Conservation (phyloP, 2,888 invertebrate genomes). For the Minunthozetes semirufus region DNA sequence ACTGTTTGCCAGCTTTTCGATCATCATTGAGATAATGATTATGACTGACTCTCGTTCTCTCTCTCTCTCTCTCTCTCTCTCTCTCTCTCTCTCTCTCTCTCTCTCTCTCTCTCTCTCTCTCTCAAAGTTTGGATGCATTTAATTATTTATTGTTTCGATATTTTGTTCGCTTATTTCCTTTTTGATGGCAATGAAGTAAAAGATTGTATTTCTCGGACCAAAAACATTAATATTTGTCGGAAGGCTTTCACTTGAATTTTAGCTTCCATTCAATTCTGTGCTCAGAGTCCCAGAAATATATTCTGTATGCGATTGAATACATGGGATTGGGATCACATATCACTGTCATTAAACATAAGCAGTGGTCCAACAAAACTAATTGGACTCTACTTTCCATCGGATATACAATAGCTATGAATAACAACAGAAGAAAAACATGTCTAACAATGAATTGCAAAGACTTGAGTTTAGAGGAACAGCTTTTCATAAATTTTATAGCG, state of each 20-base stretch:
- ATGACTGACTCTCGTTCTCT: neutral
- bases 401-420: neutral
- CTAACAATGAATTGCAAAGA: neutral
- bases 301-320: neutral
- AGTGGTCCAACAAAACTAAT: constrained; percentile 27
- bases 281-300: neutral
- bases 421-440: neutral
- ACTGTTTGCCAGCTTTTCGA: neutral
- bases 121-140: neutral
- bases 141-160: neutral
- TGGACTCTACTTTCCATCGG: constrained; percentile 10
- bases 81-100: too few relatives aligned
- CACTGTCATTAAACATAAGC: constrained; percentile 27
- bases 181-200: neutral
- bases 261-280: neutral
- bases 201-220: neutral
- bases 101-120: too few relatives aligned
- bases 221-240: neutral
- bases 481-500: too few relatives aligned
- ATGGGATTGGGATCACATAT: constrained; percentile 11
- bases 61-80: too few relatives aligned
- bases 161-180: neutral
- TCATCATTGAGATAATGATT: neutral
- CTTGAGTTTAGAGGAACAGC: too few relatives aligned
- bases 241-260: neutral